Evolutionary conservation across 2,113 vertebrate species (phyloP).

Genomic region (Epinephelus cyanopodus): DNA sequence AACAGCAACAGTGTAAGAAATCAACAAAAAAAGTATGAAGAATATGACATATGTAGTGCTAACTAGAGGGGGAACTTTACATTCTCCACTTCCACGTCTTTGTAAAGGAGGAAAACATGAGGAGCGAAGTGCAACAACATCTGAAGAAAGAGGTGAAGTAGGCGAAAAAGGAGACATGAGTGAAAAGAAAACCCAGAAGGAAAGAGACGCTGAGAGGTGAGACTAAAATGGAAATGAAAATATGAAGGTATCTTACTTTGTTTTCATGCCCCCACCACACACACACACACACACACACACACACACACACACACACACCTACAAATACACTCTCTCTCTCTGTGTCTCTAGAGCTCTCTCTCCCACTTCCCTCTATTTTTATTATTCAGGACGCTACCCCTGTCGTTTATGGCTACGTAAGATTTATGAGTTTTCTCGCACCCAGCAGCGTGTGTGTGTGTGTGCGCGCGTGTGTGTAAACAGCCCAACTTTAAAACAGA

Average conservation of each 20-base stretch:
- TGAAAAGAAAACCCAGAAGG: slow-evolving; percentile 36
- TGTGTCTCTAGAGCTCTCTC: slow-evolving; percentile 34
- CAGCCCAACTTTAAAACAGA: slow-evolving; percentile 85
- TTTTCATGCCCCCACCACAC: slow-evolving; percentile 35
- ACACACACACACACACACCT: slow-evolving; percentile 41
- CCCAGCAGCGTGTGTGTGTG: slow-evolving; percentile 51
- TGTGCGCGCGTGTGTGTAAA: slow-evolving; percentile 72
- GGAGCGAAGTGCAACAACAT: slow-evolving; percentile 63
- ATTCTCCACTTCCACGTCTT: neutral
- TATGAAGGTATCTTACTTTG: slow-evolving; percentile 58
- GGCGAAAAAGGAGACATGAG: slow-evolving; percentile 34
- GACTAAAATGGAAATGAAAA: slow-evolving; percentile 66
- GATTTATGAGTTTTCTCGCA: slow-evolving; percentile 87
- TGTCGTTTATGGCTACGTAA: slow-evolving; percentile 87
- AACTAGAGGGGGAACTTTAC: neutral
- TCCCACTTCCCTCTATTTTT: slow-evolving; percentile 77
- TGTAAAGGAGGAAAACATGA: too few relatives aligned
- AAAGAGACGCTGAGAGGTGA: slow-evolving; percentile 38
- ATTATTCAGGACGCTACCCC: slow-evolving; percentile 85
- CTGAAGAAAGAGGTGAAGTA: slow-evolving; percentile 45
- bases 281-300: slow-evolving; percentile 34
- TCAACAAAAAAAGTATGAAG: too few relatives aligned
- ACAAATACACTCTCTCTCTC: slow-evolving; percentile 36
- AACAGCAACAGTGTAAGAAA: neutral
- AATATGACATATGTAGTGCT: neutral